Evolutionary conservation across 2,888 invertebrate genomes (phyloP).

Genomic region (Antheraea yamamai): DNA sequence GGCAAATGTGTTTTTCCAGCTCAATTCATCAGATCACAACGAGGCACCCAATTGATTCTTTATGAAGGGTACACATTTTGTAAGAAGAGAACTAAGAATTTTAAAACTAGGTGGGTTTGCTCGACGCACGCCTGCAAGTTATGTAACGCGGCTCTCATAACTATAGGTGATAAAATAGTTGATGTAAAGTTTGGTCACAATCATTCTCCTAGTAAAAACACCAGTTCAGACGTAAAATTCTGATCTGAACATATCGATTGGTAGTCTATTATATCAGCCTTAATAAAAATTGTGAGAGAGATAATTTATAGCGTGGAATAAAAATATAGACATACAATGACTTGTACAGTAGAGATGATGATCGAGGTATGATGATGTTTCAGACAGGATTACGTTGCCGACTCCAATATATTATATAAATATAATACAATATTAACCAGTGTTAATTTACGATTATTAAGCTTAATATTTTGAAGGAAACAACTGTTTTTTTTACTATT

Average conservation of each 20-base stretch:
- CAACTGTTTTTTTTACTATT: no score
- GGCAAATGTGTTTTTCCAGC: constrained; percentile 2
- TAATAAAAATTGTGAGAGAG: not conserved
- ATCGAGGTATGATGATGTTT: not conserved
- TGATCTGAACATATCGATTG: not conserved
- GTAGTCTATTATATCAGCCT: not conserved
- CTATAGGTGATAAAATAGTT: constrained; percentile 29
- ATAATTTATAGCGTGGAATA: not conserved
- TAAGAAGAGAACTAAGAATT: constrained; percentile 10
- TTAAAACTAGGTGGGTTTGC: constrained; percentile 33
- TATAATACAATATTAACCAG: no score
- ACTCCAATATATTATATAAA: no score
- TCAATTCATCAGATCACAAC: constrained; percentile 13
- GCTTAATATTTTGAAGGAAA: no score
- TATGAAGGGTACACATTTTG: constrained; percentile 16
- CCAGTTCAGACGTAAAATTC: not conserved
- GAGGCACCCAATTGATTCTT: constrained; percentile 11
- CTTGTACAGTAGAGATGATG: not conserved
- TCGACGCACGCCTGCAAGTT: constrained; percentile 34
- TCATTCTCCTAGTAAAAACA: constrained; percentile 25
- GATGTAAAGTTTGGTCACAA: constrained; percentile 36
- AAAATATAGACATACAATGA: not conserved
- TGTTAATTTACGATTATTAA: no score
- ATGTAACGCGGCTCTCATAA: constrained; percentile 36
- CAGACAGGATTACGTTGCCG: not conserved